A percentile compares a stretch with the other conserved stretches of the same genome.
phyloP scores from a whole-genome alignment of 2,888 invertebrate genomes.

The Octonoba sinensis region DNA sequence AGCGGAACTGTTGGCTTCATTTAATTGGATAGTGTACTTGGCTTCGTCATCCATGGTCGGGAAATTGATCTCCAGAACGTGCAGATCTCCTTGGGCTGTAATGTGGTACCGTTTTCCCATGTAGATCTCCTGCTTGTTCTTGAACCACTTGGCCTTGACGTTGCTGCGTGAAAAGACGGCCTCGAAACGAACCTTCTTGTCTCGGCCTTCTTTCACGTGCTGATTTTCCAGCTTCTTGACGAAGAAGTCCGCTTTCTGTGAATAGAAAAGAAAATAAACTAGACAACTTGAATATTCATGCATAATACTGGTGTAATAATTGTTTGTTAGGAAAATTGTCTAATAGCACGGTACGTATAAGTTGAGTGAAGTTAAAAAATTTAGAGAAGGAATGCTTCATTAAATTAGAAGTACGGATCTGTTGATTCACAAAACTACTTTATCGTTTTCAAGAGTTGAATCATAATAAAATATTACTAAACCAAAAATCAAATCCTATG shows the following conservation, averaged over 20 bases:
- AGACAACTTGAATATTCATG: not conserved
- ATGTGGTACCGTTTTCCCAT: constrained; percentile 97
- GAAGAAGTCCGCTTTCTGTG: constrained; percentile 92
- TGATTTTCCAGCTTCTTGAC: constrained; percentile 94
- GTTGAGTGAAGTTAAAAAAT: not conserved
- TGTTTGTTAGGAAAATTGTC: too few relatives aligned
- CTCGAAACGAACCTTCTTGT: constrained; percentile 93
- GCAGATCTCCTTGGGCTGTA: constrained; percentile 89
- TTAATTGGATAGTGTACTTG: constrained; percentile 95
- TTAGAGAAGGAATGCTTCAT: too few relatives aligned
- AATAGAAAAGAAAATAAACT: constrained; percentile 8
- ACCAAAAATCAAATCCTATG: too few relatives aligned
- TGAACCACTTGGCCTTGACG: constrained; percentile 78
- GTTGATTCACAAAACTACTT: too few relatives aligned
- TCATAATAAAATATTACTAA: too few relatives aligned
- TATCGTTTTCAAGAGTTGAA: too few relatives aligned
- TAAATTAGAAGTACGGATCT: too few relatives aligned
- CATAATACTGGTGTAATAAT: not conserved
- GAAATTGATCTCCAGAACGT: constrained; percentile 87
- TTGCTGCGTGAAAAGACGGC: constrained; percentile 93
- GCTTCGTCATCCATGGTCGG: constrained; percentile 98
- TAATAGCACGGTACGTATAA: too few relatives aligned
- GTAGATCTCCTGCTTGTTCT: constrained; percentile 86
- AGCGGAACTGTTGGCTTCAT: constrained; percentile 87
- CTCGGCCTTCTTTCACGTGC: constrained; percentile 94